These are phyloP conservation scores for Falco columbarius DNA, from an alignment of 2,797 vertebrate species.

Conservation along the genomic window DNA sequence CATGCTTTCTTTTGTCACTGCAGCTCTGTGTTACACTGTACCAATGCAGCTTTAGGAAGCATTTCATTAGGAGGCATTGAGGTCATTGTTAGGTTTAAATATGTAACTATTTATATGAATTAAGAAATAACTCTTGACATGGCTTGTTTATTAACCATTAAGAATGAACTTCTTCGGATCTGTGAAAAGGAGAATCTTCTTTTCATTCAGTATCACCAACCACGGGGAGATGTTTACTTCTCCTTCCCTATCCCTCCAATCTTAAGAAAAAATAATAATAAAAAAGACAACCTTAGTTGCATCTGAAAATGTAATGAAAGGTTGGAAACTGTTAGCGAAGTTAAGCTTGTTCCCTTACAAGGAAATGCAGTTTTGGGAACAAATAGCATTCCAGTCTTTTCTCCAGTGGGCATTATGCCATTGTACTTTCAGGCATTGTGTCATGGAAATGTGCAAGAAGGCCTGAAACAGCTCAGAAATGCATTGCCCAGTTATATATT, in stretches of 20 bases:
- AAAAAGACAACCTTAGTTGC: neutral
- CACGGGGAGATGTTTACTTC: neutral
- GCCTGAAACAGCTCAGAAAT: conserved; percentile 44
- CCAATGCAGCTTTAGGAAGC: neutral
- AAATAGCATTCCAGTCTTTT: conserved; percentile 63
- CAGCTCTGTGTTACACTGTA: neutral
- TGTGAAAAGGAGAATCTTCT: neutral
- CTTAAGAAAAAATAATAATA: neutral
- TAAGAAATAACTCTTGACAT: neutral
- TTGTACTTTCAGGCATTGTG: conserved; percentile 57
- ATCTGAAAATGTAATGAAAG: conserved; percentile 38
- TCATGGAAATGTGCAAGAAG: conserved; percentile 58
- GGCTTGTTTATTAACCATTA: neutral
- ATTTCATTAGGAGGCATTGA: conserved; percentile 11
- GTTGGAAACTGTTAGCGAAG: conserved; percentile 26
- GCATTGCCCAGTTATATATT: neutral
- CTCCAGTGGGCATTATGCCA: conserved; percentile 63
- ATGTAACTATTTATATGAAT: neutral
- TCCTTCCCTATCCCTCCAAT: neutral
- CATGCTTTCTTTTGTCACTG: neutral
- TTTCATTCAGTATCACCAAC: neutral
- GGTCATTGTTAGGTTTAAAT: conserved; percentile 2
- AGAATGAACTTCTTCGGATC: neutral
- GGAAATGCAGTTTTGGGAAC: conserved; percentile 55
- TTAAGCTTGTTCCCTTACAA: conserved; percentile 53